Conservation (phyloP, 2,888 invertebrate species). For the Coelinius sp. region DNA sequence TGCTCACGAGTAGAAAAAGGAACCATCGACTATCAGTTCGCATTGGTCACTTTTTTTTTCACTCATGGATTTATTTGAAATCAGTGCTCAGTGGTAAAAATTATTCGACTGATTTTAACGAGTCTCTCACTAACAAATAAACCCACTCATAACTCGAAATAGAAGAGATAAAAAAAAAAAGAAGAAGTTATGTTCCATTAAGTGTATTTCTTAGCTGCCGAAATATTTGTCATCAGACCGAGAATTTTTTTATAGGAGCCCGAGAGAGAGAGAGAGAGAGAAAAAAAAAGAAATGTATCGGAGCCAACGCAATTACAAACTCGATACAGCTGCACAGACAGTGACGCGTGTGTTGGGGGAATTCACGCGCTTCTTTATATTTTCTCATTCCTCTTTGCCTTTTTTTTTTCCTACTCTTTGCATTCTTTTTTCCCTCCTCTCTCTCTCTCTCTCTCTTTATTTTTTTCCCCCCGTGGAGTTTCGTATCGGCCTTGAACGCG, state of each 20-base stretch:
- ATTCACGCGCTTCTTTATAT: constrained; percentile 20
- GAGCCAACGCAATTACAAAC: constrained; percentile 40
- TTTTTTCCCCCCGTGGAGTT: constrained; percentile 26
- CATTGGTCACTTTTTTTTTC: background rate
- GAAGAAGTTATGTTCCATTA: background rate
- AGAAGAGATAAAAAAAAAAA: constrained; percentile 17
- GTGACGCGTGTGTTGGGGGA: constrained; percentile 40
- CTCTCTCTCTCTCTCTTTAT: background rate
- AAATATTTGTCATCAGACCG: constrained; percentile 18
- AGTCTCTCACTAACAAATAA: background rate
- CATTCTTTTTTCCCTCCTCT: background rate
- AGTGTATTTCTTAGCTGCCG: background rate
- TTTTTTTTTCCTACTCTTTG: constrained; percentile 18
- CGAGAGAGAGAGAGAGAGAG: background rate
- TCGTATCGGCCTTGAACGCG: constrained; percentile 40
- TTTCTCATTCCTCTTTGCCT: constrained; percentile 31
- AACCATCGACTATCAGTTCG: constrained; percentile 13
- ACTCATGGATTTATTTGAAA: background rate
- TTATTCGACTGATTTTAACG: background rate
- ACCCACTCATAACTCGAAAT: no score
- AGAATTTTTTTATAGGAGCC: constrained; percentile 15
- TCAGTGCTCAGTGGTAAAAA: background rate
- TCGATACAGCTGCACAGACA: constrained; percentile 46
- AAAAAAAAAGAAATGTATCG: background rate
- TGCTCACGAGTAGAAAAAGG: constrained; percentile 28